Percentiles rank a stretch among this genome's conserved stretches.
These are phyloP conservation scores for Chromoteleia sp. DNA, from an alignment of 2,888 invertebrate genomes.

Conservation along the genomic window DNA sequence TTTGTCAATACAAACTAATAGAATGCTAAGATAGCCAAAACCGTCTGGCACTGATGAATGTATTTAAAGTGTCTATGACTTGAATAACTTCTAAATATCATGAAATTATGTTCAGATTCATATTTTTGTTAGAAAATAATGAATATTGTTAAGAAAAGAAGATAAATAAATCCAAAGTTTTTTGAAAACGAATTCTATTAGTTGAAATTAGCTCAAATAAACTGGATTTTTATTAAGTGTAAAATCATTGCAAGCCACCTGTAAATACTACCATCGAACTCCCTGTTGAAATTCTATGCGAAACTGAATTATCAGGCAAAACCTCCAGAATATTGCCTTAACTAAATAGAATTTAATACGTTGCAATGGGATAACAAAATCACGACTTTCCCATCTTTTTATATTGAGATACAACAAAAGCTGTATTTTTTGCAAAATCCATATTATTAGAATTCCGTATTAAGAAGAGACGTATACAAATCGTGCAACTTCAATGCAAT, in stretches of 20 bases:
- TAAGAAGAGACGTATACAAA: neutral
- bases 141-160: no score
- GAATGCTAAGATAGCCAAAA: no score
- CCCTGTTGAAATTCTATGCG: conserved; percentile 26
- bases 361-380: neutral
- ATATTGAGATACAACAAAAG: neutral
- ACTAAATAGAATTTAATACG: conserved; percentile 21
- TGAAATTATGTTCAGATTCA: no score
- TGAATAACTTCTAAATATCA: no score
- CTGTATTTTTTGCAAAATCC: neutral
- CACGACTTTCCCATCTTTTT: neutral
- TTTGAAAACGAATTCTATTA: no score
- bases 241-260: neutral
- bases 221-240: neutral
- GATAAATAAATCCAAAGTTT: no score
- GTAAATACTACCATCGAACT: neutral
- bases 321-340: conserved; percentile 8
- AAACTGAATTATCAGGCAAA: conserved; percentile 19
- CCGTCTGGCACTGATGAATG: no score
- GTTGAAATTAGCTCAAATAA: no score
- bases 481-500: conserved; percentile 8
- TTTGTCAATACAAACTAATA: no score
- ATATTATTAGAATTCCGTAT: conserved; percentile 4
- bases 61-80: no score
- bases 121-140: no score